These are phyloP conservation scores for Corynorhinus townsendii DNA, from an alignment of 2,113 vertebrate genomes.

Conservation along the genomic window DNA sequence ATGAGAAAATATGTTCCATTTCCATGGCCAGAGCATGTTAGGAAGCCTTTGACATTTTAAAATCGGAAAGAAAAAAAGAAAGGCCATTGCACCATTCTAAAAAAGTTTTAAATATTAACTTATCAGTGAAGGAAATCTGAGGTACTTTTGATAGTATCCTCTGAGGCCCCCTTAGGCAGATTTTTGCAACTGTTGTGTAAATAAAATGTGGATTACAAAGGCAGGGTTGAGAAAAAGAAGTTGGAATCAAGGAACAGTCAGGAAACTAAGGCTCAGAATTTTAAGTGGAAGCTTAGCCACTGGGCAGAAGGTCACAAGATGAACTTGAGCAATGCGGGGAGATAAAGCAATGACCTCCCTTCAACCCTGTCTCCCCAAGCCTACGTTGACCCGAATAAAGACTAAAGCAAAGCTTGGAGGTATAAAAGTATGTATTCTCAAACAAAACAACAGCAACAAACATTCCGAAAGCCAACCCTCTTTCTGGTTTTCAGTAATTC, in stretches of 20 bases:
- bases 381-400: background rate
- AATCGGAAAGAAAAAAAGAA: constrained; percentile 51
- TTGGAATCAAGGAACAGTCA: background rate
- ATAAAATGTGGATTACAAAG: constrained; percentile 50
- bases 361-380: background rate
- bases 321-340: background rate
- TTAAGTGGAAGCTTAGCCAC: background rate
- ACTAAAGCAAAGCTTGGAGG: background rate
- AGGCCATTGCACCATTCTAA: constrained; percentile 45
- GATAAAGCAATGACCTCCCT: background rate
- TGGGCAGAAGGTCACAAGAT: background rate
- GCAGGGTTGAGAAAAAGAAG: background rate
- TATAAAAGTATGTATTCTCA: background rate
- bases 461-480: background rate
- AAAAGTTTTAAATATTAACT: constrained; percentile 66
- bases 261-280: background rate
- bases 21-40: constrained; percentile 76
- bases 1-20: constrained; percentile 86
- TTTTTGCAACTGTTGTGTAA: constrained; percentile 36
- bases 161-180: background rate
- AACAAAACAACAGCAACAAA: background rate
- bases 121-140: constrained; percentile 66
- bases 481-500: background rate
- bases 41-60: constrained; percentile 80
- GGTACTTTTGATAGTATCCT: constrained; percentile 52